phyloP scores from a whole-genome alignment of 2,113 vertebrate species.

The Mohoua ochrocephala region DNA sequence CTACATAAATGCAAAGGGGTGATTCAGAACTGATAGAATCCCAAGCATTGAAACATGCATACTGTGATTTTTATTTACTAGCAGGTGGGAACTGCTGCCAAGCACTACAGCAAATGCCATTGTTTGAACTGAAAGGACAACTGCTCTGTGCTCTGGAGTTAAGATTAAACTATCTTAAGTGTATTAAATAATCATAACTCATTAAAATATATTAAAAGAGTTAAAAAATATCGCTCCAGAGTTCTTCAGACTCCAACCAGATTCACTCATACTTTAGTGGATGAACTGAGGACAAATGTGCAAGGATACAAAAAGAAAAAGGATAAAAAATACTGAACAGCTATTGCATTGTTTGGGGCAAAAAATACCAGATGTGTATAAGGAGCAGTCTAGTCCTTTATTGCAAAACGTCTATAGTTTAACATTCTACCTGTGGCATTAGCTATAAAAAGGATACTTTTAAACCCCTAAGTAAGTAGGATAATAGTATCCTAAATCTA shows the following conservation, averaged over 20 bases:
- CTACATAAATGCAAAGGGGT: background rate
- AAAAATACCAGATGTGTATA: constrained; percentile 15
- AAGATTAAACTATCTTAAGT: background rate
- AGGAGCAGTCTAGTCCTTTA: constrained; percentile 61
- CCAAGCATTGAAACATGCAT: background rate
- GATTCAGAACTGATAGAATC: background rate
- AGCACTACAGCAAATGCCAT: background rate
- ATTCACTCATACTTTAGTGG: background rate
- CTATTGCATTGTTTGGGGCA: background rate
- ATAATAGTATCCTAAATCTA: constrained; percentile 67
- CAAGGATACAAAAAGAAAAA: background rate
- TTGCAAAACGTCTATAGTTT: constrained; percentile 51
- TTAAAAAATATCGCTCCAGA: background rate
- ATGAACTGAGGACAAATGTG: constrained; percentile 1
- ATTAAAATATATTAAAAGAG: background rate
- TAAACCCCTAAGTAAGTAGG: constrained; percentile 65
- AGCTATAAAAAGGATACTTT: constrained; percentile 65
- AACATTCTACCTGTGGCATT: constrained; percentile 71
- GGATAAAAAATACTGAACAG: background rate
- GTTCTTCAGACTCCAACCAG: background rate
- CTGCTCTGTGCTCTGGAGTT: background rate
- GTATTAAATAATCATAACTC: background rate
- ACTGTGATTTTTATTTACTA: background rate
- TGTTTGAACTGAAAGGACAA: background rate
- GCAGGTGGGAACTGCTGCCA: background rate